Conservation (phyloP, 2,113 vertebrate species). For the Antechinus flavipes region DNA sequence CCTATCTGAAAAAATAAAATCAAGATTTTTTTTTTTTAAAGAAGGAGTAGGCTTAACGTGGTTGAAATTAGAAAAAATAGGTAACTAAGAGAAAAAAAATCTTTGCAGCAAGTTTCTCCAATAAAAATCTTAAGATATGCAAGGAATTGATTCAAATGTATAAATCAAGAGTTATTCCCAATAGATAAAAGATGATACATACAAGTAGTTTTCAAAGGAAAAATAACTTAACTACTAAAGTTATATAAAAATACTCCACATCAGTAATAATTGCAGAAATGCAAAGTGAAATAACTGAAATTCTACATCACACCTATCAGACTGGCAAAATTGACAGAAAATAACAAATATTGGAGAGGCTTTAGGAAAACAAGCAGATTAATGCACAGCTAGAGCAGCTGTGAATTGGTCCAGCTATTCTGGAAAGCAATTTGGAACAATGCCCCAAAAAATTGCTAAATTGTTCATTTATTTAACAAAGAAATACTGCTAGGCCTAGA, state of each 20-base stretch:
- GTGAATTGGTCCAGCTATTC: neutral
- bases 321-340: neutral
- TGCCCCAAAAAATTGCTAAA: neutral
- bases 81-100: neutral
- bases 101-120: neutral
- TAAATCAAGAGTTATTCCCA: neutral
- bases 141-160: neutral
- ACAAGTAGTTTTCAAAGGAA: neutral
- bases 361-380: neutral
- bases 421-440: neutral
- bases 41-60: no score
- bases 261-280: neutral
- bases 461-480: neutral
- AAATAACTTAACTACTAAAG: neutral
- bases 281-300: neutral
- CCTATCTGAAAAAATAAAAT: no score
- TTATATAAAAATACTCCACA: neutral
- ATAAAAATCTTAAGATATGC: neutral
- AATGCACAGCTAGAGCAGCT: neutral
- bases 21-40: no score
- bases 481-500: neutral
- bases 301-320: neutral
- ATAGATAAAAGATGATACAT: neutral
- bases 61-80: neutral
- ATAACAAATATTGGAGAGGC: no score